Percentiles rank a stretch among this genome's conserved stretches.
Conservation (phyloP, 2,797 vertebrate genomes). For the Alosa sapidissima region DNA sequence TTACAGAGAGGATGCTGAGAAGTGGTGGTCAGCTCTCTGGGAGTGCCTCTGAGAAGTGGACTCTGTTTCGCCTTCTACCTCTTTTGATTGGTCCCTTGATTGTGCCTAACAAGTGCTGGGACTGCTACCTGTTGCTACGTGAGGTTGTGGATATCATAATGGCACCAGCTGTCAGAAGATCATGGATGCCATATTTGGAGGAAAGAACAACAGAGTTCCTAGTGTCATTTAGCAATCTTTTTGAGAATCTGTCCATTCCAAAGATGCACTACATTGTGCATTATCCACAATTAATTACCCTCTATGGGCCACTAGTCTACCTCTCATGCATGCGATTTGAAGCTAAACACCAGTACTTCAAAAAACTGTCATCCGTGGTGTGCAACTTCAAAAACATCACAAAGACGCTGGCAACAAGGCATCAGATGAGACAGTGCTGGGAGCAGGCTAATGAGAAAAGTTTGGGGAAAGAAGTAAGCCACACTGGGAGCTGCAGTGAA, state of each 20-base stretch:
- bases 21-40: slow-evolving; percentile 30
- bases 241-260: slow-evolving; percentile 19
- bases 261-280: slow-evolving; percentile 36
- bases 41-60: slow-evolving; percentile 35
- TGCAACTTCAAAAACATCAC: slow-evolving; percentile 37
- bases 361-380: neutral
- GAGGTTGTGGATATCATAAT: slow-evolving; percentile 31
- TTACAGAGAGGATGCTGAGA: slow-evolving; percentile 29
- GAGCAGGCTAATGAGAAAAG: slow-evolving; percentile 29
- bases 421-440: slow-evolving; percentile 40
- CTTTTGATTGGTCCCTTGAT: slow-evolving; percentile 22
- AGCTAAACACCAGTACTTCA: slow-evolving; percentile 36
- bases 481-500: neutral
- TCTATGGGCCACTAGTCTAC: neutral
- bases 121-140: slow-evolving; percentile 22
- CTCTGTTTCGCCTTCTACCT: slow-evolving; percentile 30
- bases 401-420: slow-evolving; percentile 26
- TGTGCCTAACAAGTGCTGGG: slow-evolving; percentile 25
- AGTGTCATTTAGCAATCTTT: slow-evolving; percentile 20
- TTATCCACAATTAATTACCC: slow-evolving; percentile 23
- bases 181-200: slow-evolving; percentile 29
- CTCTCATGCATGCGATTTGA: neutral
- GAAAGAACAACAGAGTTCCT: slow-evolving; percentile 30
- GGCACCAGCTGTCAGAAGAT: slow-evolving; percentile 37
- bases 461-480: slow-evolving; percentile 23